A percentile compares a stretch with the other conserved stretches of the same genome.
These are phyloP conservation scores for Trachelus stipa DNA, from an alignment of 2,888 invertebrate species.

Conservation along the genomic window DNA sequence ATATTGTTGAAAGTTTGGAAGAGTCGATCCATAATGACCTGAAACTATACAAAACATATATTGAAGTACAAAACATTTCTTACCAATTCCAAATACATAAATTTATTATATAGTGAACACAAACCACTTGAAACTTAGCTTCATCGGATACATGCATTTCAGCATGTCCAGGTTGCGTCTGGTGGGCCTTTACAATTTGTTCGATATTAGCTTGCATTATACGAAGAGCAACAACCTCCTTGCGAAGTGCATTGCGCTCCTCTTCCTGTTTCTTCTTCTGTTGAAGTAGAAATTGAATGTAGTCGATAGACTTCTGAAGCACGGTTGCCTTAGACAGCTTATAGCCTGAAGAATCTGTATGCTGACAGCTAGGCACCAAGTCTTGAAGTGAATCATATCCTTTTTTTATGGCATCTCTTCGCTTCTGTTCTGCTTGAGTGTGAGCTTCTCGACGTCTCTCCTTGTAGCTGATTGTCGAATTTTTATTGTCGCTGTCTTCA, in stretches of 20 bases:
- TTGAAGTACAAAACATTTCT: constrained; percentile 6
- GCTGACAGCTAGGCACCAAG: constrained; percentile 93
- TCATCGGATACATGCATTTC: constrained; percentile 93
- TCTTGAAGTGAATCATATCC: constrained; percentile 95
- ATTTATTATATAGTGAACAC: too few relatives aligned
- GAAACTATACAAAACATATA: constrained; percentile 75
- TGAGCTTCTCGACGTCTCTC: constrained; percentile 95
- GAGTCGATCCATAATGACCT: constrained; percentile 93
- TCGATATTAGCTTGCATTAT: constrained; percentile 93
- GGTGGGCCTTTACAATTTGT: constrained; percentile 95
- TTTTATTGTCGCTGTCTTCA: constrained; percentile 73
- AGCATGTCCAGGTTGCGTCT: constrained; percentile 88
- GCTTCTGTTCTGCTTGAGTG: constrained; percentile 96
- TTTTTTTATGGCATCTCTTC: constrained; percentile 96
- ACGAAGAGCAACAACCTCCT: constrained; percentile 92
- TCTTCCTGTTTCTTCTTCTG: constrained; percentile 95
- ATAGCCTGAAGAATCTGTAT: constrained; percentile 90
- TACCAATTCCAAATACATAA: too few relatives aligned
- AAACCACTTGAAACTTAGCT: constrained; percentile 94
- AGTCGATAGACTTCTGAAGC: constrained; percentile 93
- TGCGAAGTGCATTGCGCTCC: constrained; percentile 88
- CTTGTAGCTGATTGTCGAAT: constrained; percentile 85
- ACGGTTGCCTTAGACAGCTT: constrained; percentile 97
- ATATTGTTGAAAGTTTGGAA: constrained; percentile 92
- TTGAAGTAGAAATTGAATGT: constrained; percentile 90